Evolutionary conservation across 2,797 vertebrate species (phyloP).

Genomic region (Nannoperca australis): DNA sequence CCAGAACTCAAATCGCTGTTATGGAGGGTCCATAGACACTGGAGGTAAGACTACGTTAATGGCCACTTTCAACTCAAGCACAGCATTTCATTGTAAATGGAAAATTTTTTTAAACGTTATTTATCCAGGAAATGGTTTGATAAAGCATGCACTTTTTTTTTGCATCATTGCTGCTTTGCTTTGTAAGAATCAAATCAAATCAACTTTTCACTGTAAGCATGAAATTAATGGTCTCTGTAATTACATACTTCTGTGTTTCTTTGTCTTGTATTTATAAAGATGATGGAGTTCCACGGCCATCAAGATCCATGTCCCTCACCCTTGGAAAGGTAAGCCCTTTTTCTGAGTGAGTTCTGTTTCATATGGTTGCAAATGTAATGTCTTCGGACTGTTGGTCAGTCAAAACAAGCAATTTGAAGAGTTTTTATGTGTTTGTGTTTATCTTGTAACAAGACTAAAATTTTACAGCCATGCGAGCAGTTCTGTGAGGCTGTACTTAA

Average conservation of each 20-base stretch:
- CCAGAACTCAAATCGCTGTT: slow-evolving; percentile 96
- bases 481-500: too few species aligned
- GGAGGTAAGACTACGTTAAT: slow-evolving; percentile 73
- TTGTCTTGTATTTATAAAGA: slow-evolving; percentile 82
- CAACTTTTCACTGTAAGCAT: background rate
- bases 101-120: slow-evolving; percentile 7
- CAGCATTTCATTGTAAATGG: background rate
- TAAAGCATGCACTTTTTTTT: background rate
- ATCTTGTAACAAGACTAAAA: background rate
- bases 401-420: background rate
- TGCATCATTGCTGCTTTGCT: background rate
- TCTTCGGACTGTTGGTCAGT: background rate
- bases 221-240: background rate
- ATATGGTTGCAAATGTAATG: background rate
- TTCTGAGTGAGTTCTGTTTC: background rate
- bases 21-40: slow-evolving; percentile 89
- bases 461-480: background rate
- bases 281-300: slow-evolving; percentile 92
- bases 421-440: background rate
- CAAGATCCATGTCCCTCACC: slow-evolving; percentile 96
- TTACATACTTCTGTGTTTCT: slow-evolving; percentile 21
- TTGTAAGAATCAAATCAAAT: background rate
- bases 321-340: slow-evolving; percentile 91
- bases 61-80: background rate
- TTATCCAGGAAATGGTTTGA: slow-evolving; percentile 3